These are phyloP conservation scores for Leptosomus discolor DNA, from an alignment of 2,113 vertebrate species.

Conservation along the genomic window DNA sequence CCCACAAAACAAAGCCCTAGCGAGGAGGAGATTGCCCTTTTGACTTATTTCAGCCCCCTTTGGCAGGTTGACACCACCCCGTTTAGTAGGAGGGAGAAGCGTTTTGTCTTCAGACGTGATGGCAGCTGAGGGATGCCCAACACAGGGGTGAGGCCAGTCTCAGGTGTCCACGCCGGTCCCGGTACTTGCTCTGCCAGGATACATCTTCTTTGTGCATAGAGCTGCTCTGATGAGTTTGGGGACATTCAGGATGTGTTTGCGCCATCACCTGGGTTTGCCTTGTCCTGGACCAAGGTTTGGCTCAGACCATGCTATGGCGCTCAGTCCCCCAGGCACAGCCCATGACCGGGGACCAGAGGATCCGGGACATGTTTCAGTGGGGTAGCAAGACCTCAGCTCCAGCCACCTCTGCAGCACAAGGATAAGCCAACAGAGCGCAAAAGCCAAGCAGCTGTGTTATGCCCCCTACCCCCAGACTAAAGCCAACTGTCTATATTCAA, in stretches of 20 bases:
- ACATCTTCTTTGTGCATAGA: background rate
- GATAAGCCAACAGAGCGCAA: rapidly evolving
- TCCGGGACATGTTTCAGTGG: rapidly evolving
- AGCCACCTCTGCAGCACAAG: rapidly evolving
- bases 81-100: rapidly evolving
- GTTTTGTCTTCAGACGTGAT: background rate
- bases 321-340: background rate
- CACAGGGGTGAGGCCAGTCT: background rate
- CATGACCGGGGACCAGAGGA: background rate
- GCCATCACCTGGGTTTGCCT: background rate
- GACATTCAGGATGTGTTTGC: background rate
- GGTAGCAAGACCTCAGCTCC: background rate
- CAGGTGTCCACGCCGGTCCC: too few relatives aligned
- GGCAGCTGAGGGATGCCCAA: background rate
- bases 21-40: background rate
- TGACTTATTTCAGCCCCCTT: background rate
- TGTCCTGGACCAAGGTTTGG: background rate
- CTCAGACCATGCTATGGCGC: background rate
- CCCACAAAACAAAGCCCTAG: background rate
- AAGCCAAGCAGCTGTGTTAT: background rate
- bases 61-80: rapidly evolving
- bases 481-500: background rate
- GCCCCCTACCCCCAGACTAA: background rate
- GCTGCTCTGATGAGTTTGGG: background rate
- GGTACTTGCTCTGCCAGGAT: background rate